Evolutionary conservation across 2,113 vertebrate species (phyloP).

Genomic region (Lophochroa leadbeateri): DNA sequence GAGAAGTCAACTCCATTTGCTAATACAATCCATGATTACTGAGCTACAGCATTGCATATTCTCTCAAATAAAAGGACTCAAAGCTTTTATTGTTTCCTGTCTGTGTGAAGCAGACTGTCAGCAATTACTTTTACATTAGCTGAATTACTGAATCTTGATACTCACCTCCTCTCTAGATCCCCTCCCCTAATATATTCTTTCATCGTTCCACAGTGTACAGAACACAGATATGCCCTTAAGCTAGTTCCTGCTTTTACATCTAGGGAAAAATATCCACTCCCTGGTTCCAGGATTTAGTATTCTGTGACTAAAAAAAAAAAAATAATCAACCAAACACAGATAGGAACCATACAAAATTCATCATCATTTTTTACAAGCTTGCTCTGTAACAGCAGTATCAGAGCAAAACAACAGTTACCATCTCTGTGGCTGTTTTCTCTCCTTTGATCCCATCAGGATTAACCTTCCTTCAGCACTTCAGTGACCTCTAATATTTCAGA

Average conservation of each 20-base stretch:
- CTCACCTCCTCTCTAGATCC: neutral
- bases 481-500: slow-evolving; percentile 39
- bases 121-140: slow-evolving; percentile 53
- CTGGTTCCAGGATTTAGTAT: neutral
- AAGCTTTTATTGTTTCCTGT: neutral
- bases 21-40: neutral
- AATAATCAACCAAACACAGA: neutral
- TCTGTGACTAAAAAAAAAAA: neutral
- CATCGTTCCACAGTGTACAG: neutral
- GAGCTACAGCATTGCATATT: neutral
- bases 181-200: slow-evolving; percentile 18
- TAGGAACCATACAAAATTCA: neutral
- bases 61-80: neutral
- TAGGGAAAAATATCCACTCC: neutral
- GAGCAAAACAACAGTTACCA: neutral
- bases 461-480: slow-evolving; percentile 11
- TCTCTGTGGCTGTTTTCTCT: neutral
- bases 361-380: neutral
- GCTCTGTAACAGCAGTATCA: neutral
- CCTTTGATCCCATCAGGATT: neutral
- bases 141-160: slow-evolving; percentile 32
- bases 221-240: neutral
- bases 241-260: neutral
- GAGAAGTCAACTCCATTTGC: neutral
- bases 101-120: neutral